Base-by-base conservation (phyloP, 2,797 vertebrate genomes). In the Molossus molossus region DNA sequence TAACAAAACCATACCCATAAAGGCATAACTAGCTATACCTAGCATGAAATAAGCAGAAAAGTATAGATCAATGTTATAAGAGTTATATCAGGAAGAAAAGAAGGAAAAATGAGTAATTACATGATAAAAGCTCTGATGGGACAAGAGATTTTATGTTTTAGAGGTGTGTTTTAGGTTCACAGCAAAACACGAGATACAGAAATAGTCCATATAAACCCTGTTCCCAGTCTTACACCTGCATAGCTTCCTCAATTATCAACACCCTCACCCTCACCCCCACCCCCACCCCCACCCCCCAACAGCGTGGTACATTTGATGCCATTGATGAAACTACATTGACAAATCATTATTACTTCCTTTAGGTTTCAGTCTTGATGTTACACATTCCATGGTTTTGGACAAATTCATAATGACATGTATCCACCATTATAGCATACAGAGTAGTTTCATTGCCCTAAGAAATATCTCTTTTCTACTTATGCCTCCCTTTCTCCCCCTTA, bases 31-130 rank as follows among this genome's bases (percentile, higher is more conserved):
- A 50, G 37, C 23, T 90, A 40, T 23, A 85, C 10, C 5, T 33
- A 83, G 21, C 27, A 79, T 85, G 45, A 76, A 93, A 84, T 75
- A 62, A 55, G 21, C 57, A 93, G 29, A 81, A 90, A 62, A 45
- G 4, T 48, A 0, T 72, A 84, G 80, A 65, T 76, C 80, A 75
- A 48, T 45, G 21, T 2, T 48, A 0, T 84, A 33, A 23, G 11
- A 70, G 1, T 45, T 83, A 17, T 15, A 81, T 67, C 12, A 81
- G 40, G 29, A 91, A 67, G 21, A 21, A 70, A 53, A 37, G 55
- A 15, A 21, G 45, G 40, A 23, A 50, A 69, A 72, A 45, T 80
- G 29, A 90, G 27, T 15, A 25, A 62, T 80, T 57, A 69, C 20
- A 67, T 55, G 27, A 3, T 21, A 94, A 90, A 84, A 95, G 60